Conservation (phyloP, 2,113 vertebrate genomes). For the Castor canadensis region DNA sequence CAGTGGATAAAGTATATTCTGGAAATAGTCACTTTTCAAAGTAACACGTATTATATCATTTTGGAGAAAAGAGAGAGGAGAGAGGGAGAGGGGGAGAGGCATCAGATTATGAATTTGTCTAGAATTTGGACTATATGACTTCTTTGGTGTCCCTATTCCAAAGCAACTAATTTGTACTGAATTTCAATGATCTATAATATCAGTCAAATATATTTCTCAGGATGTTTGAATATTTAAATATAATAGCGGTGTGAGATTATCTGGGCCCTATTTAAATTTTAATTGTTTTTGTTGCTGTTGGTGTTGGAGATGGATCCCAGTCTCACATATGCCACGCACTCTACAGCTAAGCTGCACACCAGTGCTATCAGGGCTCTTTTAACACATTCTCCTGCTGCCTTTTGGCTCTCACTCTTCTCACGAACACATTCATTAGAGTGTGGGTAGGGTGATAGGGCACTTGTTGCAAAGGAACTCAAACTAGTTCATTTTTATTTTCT, state of each 20-base stretch:
- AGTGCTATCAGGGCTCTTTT: neutral
- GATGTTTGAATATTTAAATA: neutral
- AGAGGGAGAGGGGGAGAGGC: neutral
- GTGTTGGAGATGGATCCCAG: neutral
- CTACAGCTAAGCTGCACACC: too few species aligned
- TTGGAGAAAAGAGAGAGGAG: neutral
- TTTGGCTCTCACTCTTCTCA: neutral
- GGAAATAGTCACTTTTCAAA: conserved; percentile 14
- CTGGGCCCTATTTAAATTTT: neutral
- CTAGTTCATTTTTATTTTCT: neutral
- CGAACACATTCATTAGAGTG: neutral
- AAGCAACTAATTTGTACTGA: neutral
- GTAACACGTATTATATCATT: neutral
- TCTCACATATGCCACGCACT: neutral
- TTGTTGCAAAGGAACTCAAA: neutral
- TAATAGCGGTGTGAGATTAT: neutral
- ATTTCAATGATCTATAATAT: neutral
- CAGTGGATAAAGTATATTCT: neutral
- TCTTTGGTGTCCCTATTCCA: neutral
- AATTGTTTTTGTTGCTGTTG: neutral
- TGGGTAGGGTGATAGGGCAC: neutral
- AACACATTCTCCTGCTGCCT: neutral
- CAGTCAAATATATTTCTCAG: neutral
- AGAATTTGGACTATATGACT: neutral
- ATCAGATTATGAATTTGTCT: neutral